A percentile compares a stretch with the other conserved stretches of the same genome.
Conservation (phyloP, 2,888 invertebrate species). For the Zhuqinia jingwanae region DNA sequence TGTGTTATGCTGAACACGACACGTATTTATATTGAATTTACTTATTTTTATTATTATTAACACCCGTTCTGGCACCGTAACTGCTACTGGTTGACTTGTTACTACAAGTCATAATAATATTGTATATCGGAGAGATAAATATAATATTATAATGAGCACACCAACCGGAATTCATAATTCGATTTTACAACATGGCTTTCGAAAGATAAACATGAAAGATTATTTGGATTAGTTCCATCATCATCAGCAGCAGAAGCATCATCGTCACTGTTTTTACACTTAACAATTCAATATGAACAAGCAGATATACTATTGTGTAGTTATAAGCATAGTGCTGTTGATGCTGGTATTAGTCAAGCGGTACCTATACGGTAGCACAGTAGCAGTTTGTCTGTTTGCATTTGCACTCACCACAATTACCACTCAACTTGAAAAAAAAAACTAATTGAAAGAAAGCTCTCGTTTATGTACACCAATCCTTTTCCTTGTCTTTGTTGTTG, state of each 20-base stretch:
- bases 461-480: no score
- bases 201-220: conserved; percentile 62
- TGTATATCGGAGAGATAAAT: conserved; percentile 46
- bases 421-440: conserved; percentile 31
- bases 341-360: no score
- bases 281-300: conserved; percentile 29
- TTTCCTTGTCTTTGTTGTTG: conserved; percentile 12
- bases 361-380: background rate
- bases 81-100: conserved; percentile 31
- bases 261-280: no score
- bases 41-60: background rate
- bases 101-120: conserved; percentile 61
- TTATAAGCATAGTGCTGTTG: no score
- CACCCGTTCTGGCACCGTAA: conserved; percentile 36
- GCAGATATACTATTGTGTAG: no score
- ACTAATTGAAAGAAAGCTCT: conserved; percentile 67
- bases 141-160: conserved; percentile 57
- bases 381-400: conserved; percentile 43
- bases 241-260: conserved; percentile 3
- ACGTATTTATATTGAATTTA: conserved; percentile 20
- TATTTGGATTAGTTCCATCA: conserved; percentile 69
- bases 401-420: background rate
- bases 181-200: conserved; percentile 65
- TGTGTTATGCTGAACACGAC: background rate
- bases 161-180: conserved; percentile 66